A percentile compares a stretch with the other conserved stretches of the same genome.
Conservation (phyloP, 2,113 vertebrate species). For the Corythornis vintsioides region DNA sequence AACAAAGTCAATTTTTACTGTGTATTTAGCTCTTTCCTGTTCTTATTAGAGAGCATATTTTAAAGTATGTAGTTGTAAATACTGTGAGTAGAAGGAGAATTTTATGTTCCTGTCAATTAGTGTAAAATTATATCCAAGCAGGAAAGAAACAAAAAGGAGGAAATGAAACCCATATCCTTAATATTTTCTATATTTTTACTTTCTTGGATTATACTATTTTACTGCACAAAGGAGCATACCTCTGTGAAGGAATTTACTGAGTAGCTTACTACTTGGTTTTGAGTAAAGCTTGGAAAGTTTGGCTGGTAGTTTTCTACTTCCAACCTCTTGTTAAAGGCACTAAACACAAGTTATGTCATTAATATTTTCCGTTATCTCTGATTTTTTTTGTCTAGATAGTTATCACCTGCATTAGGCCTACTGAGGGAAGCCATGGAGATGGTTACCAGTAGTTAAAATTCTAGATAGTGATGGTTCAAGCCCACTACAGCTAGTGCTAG, state of each 20-base stretch:
- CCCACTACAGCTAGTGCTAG: not conserved
- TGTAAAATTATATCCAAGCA: slow-evolving; percentile 44
- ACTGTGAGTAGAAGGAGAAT: slow-evolving; percentile 27
- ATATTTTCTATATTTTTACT: not conserved
- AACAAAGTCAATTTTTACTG: slow-evolving; percentile 66
- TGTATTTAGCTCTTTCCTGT: slow-evolving; percentile 68
- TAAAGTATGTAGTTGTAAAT: slow-evolving; percentile 16
- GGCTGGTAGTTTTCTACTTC: not conserved
- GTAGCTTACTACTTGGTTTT: not conserved
- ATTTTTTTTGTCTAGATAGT: not conserved
- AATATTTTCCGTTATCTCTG: not conserved
- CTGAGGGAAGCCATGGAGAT: not conserved
- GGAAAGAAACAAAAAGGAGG: not conserved
- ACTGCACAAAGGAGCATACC: not conserved
- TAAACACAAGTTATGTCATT: not conserved
- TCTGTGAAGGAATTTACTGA: not conserved
- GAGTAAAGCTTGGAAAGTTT: not conserved
- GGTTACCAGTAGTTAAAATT: not conserved
- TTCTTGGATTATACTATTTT: not conserved
- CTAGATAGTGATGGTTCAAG: not conserved
- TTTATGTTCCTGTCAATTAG: slow-evolving; percentile 58
- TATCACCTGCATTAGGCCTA: not conserved
- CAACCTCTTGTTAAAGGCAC: not conserved
- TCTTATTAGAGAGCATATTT: not conserved
- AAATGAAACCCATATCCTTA: not conserved